phyloP scores from a whole-genome alignment of 2,888 invertebrate species.

The Gastrophysa polygoni region DNA sequence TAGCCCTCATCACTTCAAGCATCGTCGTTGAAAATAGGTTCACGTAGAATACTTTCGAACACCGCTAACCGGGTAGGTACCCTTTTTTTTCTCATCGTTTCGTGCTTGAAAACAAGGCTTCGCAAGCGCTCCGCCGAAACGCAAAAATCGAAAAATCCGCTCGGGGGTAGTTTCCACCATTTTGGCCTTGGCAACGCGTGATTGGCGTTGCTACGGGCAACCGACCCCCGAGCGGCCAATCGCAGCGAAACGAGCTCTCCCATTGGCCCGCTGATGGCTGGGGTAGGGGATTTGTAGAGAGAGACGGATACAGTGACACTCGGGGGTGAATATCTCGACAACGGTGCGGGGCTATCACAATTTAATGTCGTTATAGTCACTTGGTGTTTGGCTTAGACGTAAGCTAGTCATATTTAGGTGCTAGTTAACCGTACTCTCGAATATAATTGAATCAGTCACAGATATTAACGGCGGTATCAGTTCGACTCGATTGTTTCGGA shows the following conservation, averaged over 20 bases:
- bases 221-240: conserved; percentile 54
- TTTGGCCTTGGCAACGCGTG: conserved; percentile 47
- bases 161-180: conserved; percentile 56
- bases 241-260: conserved; percentile 40
- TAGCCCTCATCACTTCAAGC: conserved; percentile 20
- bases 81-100: conserved; percentile 17
- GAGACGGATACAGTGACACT: conserved; percentile 26
- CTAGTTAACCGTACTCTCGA: conserved; percentile 57
- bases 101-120: conserved; percentile 29
- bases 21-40: conserved; percentile 38
- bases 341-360: conserved; percentile 61
- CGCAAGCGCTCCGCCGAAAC: conserved; percentile 53
- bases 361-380: conserved; percentile 62
- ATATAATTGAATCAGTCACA: conserved; percentile 61
- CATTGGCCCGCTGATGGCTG: conserved; percentile 54
- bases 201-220: conserved; percentile 60
- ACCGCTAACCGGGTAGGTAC: conserved; percentile 31
- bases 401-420: conserved; percentile 60
- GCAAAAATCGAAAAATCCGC: conserved; percentile 59
- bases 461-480: conserved; percentile 61
- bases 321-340: conserved; percentile 49
- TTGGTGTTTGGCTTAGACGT: conserved; percentile 60
- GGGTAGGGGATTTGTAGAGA: too few species aligned
- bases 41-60: conserved; percentile 29
- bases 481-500: conserved; percentile 56